phyloP scores from a whole-genome alignment of 2,888 invertebrate genomes.

The Eupelmus urozonus region DNA sequence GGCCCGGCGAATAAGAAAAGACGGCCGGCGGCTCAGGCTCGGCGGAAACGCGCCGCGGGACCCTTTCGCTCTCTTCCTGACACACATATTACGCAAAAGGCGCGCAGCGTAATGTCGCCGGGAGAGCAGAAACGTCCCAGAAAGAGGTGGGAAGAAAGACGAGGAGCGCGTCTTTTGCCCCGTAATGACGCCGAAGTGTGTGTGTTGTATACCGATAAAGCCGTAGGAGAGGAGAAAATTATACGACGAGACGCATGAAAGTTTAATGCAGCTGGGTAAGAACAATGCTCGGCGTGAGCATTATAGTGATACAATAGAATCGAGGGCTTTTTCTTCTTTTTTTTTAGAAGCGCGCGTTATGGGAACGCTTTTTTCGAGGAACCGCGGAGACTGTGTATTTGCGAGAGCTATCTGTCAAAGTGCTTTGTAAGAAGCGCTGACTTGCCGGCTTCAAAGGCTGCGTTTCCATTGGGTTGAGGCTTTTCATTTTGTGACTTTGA shows the following conservation, averaged over 20 bases:
- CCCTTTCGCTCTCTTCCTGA: constrained; percentile 37
- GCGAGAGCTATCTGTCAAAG: too few relatives aligned
- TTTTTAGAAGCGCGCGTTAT: background rate
- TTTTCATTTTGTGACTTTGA: too few relatives aligned
- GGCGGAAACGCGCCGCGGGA: constrained; percentile 2
- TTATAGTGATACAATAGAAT: constrained; percentile 27
- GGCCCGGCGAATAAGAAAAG: too few relatives aligned
- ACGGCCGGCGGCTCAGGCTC: background rate
- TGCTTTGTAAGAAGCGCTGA: too few relatives aligned
- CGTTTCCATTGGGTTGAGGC: too few relatives aligned
- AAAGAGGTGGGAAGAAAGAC: constrained; percentile 29
- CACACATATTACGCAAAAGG: constrained; percentile 34
- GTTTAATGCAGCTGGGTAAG: constrained; percentile 30
- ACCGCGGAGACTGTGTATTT: too few relatives aligned
- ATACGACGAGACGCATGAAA: constrained; percentile 30
- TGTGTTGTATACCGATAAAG: constrained; percentile 28
- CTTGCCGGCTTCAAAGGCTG: too few relatives aligned
- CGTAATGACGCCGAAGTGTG: too few relatives aligned
- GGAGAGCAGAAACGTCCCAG: constrained; percentile 30
- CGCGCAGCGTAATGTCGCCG: background rate
- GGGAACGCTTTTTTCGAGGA: too few relatives aligned
- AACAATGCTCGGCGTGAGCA: constrained; percentile 29
- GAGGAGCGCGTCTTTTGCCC: too few relatives aligned
- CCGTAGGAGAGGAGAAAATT: constrained; percentile 31
- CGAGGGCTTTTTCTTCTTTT: constrained; percentile 2